phyloP scores from a whole-genome alignment of 2,888 invertebrate species.

The Polietes domitor region DNA sequence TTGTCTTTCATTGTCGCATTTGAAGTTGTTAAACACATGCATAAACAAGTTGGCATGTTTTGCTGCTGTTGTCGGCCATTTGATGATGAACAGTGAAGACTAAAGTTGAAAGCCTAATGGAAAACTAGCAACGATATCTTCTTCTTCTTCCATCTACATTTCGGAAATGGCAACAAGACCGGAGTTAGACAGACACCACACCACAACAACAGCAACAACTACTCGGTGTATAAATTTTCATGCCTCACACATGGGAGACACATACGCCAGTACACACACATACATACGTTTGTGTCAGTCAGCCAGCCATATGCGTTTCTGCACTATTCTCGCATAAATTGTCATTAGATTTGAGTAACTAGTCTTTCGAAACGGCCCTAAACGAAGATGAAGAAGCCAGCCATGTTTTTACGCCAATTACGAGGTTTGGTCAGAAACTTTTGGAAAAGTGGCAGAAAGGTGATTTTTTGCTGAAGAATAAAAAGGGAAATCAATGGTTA shows the following conservation, averaged over 20 bases:
- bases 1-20: constrained; percentile 64
- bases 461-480: too few relatives aligned
- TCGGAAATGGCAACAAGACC: background rate
- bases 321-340: background rate
- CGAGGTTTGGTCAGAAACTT: background rate
- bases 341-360: constrained; percentile 1
- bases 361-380: background rate
- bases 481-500: too few relatives aligned
- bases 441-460: background rate
- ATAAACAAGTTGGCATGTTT: constrained; percentile 68
- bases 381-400: background rate
- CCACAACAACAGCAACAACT: background rate
- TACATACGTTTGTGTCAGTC: too few relatives aligned
- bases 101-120: constrained; percentile 61
- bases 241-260: background rate
- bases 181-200: background rate
- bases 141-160: background rate
- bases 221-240: background rate
- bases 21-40: constrained; percentile 68
- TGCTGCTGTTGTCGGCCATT: constrained; percentile 52
- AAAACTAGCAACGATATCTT: constrained; percentile 53
- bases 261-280: background rate
- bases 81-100: constrained; percentile 42
- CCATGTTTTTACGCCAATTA: background rate
- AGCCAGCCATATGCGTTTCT: background rate